Conservation (phyloP, 2,113 vertebrate species). For the Corythornis cristatus region DNA sequence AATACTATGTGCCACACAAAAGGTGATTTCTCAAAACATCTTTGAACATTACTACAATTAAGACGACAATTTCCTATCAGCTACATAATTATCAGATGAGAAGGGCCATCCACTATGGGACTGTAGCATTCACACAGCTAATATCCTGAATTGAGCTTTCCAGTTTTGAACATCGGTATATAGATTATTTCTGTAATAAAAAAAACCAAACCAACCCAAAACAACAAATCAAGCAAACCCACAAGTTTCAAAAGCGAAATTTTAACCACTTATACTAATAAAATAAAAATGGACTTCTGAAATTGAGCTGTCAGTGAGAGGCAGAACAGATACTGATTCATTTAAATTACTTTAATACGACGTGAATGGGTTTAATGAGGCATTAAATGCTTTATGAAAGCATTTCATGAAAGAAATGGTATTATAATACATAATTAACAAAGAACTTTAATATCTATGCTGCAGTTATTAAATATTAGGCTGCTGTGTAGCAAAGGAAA, state of each 20-base stretch:
- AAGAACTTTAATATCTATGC: background rate
- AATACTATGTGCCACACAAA: background rate
- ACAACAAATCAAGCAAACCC: no score
- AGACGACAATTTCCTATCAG: background rate
- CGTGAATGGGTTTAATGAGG: constrained; percentile 3
- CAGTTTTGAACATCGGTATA: background rate
- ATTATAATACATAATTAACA: background rate
- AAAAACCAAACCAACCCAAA: background rate
- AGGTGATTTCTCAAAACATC: background rate
- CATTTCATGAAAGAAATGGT: background rate
- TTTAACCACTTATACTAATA: background rate
- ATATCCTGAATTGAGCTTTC: background rate
- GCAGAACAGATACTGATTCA: background rate
- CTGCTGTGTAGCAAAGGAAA: background rate
- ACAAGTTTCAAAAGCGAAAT: background rate
- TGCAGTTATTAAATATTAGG: background rate
- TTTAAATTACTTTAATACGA: background rate
- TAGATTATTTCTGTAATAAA: background rate
- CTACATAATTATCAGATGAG: background rate
- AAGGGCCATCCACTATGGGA: background rate
- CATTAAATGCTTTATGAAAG: background rate
- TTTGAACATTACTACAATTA: background rate
- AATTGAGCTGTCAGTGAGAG: background rate
- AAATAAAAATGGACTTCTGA: background rate
- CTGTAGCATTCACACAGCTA: background rate